phyloP scores from a whole-genome alignment of 2,888 invertebrate species.

The Halictus quadricinctus region DNA sequence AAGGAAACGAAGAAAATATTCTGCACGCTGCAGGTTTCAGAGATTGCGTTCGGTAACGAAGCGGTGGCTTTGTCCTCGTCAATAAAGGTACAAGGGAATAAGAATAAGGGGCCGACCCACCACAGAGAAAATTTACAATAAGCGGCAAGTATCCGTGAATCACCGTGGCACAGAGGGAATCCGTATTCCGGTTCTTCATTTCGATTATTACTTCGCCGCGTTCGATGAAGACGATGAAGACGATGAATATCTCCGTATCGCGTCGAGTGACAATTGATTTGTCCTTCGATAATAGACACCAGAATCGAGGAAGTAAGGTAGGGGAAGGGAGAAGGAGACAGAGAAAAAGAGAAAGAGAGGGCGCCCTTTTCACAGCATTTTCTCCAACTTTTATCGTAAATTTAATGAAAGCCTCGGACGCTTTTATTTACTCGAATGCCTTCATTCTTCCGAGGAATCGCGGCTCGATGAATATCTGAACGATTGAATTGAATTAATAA shows the following conservation, averaged over 20 bases:
- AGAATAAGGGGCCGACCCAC: neutral
- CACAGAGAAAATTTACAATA: slow-evolving; percentile 8
- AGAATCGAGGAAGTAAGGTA: neutral
- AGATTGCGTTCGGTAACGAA: neutral
- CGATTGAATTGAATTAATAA: slow-evolving; percentile 47
- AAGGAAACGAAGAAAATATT: neutral
- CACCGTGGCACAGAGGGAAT: slow-evolving; percentile 17
- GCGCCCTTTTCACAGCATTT: slow-evolving; percentile 21
- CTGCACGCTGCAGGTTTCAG: neutral
- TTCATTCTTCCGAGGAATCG: slow-evolving; percentile 36
- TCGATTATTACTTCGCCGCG: slow-evolving; percentile 26
- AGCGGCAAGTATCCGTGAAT: slow-evolving; percentile 19
- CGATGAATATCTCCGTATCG: neutral
- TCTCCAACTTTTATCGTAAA: slow-evolving; percentile 35
- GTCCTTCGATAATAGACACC: slow-evolving; percentile 29
- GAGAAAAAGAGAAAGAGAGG: too few species aligned
- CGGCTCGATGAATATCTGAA: slow-evolving; percentile 45
- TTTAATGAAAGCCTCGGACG: slow-evolving; percentile 46
- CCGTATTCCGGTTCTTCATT: slow-evolving; percentile 20
- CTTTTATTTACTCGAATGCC: slow-evolving; percentile 48
- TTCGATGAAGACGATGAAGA: neutral
- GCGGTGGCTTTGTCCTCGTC: neutral
- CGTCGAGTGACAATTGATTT: slow-evolving; percentile 33
- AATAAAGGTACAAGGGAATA: neutral
- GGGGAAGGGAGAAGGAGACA: neutral